These are phyloP conservation scores for Drosophila repletoides DNA, from an alignment of 1,140 invertebrate species.

Conservation along the genomic window DNA sequence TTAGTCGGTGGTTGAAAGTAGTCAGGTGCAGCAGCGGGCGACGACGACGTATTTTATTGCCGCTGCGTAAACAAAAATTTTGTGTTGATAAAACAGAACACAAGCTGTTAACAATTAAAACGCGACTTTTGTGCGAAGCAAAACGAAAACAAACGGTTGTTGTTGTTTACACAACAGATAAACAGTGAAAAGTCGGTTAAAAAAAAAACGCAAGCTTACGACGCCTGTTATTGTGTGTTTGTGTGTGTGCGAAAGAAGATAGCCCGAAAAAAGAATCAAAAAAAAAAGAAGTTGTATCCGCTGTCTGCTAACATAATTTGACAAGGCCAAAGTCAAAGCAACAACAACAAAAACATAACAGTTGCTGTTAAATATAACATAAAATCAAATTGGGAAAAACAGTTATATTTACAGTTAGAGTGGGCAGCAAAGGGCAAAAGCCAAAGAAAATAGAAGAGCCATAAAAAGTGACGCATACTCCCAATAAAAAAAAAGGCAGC, in stretches of 20 bases:
- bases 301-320: too few relatives aligned
- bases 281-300: too few relatives aligned
- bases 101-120: conserved; percentile 1
- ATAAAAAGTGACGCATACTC: conserved; percentile 15
- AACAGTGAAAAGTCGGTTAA: not conserved
- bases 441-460: not conserved
- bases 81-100: conserved; percentile 27
- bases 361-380: too few relatives aligned
- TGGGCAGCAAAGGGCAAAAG: not conserved
- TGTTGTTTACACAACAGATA: not conserved
- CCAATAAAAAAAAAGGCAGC: not conserved
- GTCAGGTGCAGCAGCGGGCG: conserved; percentile 32
- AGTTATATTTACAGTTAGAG: too few relatives aligned
- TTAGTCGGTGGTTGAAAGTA: conserved; percentile 46
- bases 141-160: not conserved
- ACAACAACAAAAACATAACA: too few relatives aligned
- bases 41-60: conserved; percentile 31
- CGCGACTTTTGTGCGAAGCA: not conserved
- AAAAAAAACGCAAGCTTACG: too few relatives aligned
- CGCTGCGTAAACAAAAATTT: conserved; percentile 43
- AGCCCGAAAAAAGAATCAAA: too few relatives aligned
- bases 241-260: too few relatives aligned
- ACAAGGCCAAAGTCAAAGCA: too few relatives aligned
- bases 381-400: too few relatives aligned
- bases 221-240: too few relatives aligned